A percentile compares a stretch with the other conserved stretches of the same genome.
Evolutionary conservation across 1,140 invertebrate species (phyloP).

Genomic region (Lepidostoma basale): DNA sequence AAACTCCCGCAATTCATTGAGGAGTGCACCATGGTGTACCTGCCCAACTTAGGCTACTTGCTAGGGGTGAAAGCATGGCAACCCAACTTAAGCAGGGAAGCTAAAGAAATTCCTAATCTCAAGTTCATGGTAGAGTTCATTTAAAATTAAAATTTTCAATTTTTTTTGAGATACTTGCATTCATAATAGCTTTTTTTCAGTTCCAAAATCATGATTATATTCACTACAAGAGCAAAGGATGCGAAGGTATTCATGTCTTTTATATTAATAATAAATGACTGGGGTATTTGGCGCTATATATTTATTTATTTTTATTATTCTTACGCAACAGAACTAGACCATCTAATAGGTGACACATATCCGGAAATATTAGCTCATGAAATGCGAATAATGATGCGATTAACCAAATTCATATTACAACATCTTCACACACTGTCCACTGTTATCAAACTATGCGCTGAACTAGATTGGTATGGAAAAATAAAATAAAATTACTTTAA

Average conservation of each 20-base stretch:
- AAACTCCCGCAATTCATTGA: conserved; percentile 68
- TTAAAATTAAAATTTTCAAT: no score
- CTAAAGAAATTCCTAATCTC: conserved; percentile 66
- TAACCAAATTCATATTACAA: conserved; percentile 70
- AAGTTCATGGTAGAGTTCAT: conserved; percentile 68
- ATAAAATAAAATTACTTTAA: neutral
- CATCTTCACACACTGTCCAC: conserved; percentile 65
- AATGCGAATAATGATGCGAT: conserved; percentile 72
- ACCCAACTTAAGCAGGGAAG: conserved; percentile 57
- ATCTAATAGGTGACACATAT: conserved; percentile 74
- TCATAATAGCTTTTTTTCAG: conserved; percentile 50
- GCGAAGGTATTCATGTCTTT: conserved; percentile 64
- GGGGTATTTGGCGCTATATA: no score
- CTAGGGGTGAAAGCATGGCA: conserved; percentile 71
- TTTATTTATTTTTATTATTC: conserved; percentile 1
- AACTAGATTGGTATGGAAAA: conserved; percentile 74
- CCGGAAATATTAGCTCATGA: conserved; percentile 78
- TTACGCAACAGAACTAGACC: conserved; percentile 73
- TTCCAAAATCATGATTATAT: conserved; percentile 70
- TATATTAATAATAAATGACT: neutral
- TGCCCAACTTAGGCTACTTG: conserved; percentile 82
- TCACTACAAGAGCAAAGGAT: conserved; percentile 78
- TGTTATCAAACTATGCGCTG: conserved; percentile 68
- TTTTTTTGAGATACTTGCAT: no score
- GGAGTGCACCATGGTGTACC: conserved; percentile 77